Conservation (phyloP, 1,140 invertebrate genomes). For the Lasioglossum albipes region DNA sequence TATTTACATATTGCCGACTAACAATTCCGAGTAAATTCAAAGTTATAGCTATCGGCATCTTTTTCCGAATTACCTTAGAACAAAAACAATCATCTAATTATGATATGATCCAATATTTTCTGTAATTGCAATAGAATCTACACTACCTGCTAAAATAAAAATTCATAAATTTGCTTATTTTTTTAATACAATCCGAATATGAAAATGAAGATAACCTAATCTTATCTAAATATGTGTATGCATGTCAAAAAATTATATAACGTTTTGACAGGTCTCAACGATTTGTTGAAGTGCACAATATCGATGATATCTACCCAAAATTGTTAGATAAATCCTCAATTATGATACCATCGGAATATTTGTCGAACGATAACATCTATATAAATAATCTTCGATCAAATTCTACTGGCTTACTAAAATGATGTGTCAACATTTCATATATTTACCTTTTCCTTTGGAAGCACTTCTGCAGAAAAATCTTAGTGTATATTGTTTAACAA, state of each 20-base stretch:
- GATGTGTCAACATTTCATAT: not conserved
- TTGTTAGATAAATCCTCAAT: not conserved
- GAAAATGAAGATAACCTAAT: not conserved
- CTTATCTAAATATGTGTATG: not conserved
- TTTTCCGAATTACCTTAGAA: no score
- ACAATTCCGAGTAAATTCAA: no score
- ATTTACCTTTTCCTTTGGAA: slow-evolving; percentile 6
- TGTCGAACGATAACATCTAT: not conserved
- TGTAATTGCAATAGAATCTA: no score
- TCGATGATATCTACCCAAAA: not conserved
- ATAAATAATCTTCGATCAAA: not conserved
- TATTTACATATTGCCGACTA: no score
- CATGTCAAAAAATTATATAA: slow-evolving; percentile 4
- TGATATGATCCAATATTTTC: no score
- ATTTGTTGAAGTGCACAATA: not conserved
- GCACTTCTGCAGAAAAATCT: not conserved
- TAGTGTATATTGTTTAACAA: not conserved
- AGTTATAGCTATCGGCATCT: no score
- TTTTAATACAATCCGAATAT: no score
- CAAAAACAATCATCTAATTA: no score
- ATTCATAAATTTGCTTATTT: no score
- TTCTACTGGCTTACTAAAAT: not conserved
- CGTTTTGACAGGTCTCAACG: not conserved
- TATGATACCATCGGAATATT: not conserved
- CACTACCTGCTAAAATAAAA: no score